Base-by-base conservation (phyloP, 2,888 invertebrate species). In the Caenorhabditis zanzibari region DNA sequence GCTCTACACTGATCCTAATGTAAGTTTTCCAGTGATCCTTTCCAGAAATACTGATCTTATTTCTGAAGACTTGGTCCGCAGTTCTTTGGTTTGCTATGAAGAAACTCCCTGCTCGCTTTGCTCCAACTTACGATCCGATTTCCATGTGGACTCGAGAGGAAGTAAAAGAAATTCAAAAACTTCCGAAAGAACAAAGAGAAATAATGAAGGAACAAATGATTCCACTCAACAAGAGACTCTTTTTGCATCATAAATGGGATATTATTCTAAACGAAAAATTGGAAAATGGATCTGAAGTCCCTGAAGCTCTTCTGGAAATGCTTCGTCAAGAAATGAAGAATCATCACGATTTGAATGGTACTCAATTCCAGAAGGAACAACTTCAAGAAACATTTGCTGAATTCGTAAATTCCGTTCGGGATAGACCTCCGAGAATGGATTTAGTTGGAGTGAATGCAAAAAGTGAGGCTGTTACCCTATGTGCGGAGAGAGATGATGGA, bases 101-200 rank as follows among this genome's bases (percentile, higher is more conserved):
- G 38, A 38, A 22, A 7, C 38, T 80, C 6, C 83, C 83, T 0
- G 24, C 71, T 24, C 58, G 71, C 5, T 66, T 80, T 19, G 79
- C 83, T 5, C 79, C 80, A 3, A 26, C 28, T 6, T 83, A 64
- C 41, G 83, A 83, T n/a, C 75, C 79, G 14, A 66, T 80, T 24
- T 72, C 59, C 1, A 74, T 83, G 74, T 83, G 74, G 80, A 83
- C 83, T 26, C 69, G 69, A 6, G 75, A 73, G 22, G 83, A 83
- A 66, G 49, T 75, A 14, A 59, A 72, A 32, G 56, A 56, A 22
- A 49, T 79, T 28, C 26, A 38, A 22, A 56, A 76, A 9, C 38
- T 47, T 7, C 63, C 73, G 10, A 82, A 74, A 28, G 77, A 49
- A 1, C 41, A 64, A 24, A 41, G 58, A 32, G 24, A 32, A 26